These are phyloP conservation scores for Larimichthys polyactis DNA, from an alignment of 2,113 vertebrate species.

Conservation along the genomic window DNA sequence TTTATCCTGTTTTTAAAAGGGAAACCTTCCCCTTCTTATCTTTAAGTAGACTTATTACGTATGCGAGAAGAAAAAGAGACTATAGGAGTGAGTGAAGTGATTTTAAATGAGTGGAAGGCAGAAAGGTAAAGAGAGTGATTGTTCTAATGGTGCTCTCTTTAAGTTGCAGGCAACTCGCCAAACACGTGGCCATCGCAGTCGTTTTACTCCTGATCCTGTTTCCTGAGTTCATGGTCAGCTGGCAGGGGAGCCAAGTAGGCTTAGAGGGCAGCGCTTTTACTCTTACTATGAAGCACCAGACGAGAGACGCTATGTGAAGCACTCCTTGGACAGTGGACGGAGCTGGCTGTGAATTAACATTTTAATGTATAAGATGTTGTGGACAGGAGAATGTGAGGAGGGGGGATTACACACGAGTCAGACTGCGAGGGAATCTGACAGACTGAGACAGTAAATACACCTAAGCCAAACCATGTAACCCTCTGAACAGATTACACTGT, in stretches of 20 bases:
- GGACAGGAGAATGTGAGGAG: background rate
- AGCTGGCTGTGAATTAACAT: background rate
- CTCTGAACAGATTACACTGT: slow-evolving; percentile 35
- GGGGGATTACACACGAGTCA: slow-evolving; percentile 37
- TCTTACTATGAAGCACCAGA: background rate
- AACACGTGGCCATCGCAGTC: background rate
- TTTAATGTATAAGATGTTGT: background rate
- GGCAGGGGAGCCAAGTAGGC: background rate
- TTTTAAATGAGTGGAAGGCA: background rate
- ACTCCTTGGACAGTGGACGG: background rate
- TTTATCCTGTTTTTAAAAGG: slow-evolving; percentile 56
- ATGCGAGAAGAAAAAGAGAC: background rate
- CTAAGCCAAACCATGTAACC: slow-evolving; percentile 38
- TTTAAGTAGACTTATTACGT: slow-evolving; percentile 7
- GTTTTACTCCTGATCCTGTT: slow-evolving; percentile 15
- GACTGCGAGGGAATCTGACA: slow-evolving; percentile 36
- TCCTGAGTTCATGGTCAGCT: background rate
- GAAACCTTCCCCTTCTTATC: slow-evolving; percentile 21
- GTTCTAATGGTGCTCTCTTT: background rate
- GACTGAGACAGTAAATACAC: slow-evolving; percentile 46
- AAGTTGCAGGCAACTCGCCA: background rate
- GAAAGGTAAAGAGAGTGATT: background rate
- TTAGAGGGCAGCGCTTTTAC: background rate
- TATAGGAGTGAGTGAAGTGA: background rate
- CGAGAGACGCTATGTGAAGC: background rate